Conservation (phyloP, 2,888 invertebrate genomes). For the Polietes domitor region DNA sequence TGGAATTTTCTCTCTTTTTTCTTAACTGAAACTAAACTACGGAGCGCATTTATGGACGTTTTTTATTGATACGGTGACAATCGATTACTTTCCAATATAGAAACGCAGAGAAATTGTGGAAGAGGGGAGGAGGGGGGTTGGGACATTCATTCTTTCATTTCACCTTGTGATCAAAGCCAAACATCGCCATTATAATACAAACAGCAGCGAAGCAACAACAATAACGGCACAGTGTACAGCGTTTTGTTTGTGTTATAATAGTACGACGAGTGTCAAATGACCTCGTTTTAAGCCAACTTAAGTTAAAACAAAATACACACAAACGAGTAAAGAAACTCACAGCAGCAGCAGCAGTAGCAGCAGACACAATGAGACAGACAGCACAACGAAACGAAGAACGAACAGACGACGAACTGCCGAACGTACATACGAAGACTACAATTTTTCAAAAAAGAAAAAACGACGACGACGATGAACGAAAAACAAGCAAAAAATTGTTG, state of each 20-base stretch:
- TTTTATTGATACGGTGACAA: constrained; percentile 34
- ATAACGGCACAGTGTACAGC: neutral
- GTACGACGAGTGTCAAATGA: constrained; percentile 55
- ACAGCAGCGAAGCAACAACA: neutral
- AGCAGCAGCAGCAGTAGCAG: neutral
- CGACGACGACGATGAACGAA: neutral
- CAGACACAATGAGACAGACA: constrained; percentile 45
- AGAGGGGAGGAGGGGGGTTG: neutral
- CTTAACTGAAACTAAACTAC: neutral
- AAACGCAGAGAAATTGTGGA: constrained; percentile 1
- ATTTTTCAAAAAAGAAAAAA: constrained; percentile 33
- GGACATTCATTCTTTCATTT: constrained; percentile 18
- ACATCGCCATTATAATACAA: constrained; percentile 38
- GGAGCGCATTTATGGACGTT: neutral
- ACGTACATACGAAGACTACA: constrained; percentile 11
- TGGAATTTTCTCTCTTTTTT: no score
- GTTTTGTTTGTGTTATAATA: constrained; percentile 11
- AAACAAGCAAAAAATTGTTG: neutral
- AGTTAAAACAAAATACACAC: constrained; percentile 55
- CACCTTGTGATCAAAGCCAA: constrained; percentile 34
- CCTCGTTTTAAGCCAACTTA: constrained; percentile 66
- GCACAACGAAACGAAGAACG: constrained; percentile 47
- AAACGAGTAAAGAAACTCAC: constrained; percentile 53
- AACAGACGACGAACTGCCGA: constrained; percentile 43
- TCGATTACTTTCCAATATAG: constrained; percentile 35